Percentiles rank a stretch among this genome's conserved stretches.
Evolutionary conservation across 2,888 invertebrate species (phyloP).

Genomic region (Cynaeus angustus): DNA sequence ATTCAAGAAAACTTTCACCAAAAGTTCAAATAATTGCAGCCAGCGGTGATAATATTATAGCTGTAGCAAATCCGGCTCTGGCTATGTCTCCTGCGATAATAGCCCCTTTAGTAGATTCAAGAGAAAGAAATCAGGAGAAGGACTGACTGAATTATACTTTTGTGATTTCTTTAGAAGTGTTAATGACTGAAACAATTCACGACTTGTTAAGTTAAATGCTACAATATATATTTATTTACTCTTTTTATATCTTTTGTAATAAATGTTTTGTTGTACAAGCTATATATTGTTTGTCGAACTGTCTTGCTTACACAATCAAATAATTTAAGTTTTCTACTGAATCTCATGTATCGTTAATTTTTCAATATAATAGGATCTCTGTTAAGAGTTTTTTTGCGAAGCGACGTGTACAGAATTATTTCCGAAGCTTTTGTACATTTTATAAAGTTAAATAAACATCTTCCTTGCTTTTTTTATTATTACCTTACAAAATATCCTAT

Average conservation of each 20-base stretch:
- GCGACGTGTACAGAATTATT: too few relatives aligned
- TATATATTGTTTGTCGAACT: constrained; percentile 8
- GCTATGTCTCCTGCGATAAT: constrained; percentile 75
- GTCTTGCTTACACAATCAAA: constrained; percentile 13
- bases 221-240: constrained; percentile 40
- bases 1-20: constrained; percentile 66
- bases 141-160: constrained; percentile 40
- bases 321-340: constrained; percentile 20
- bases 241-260: constrained; percentile 34
- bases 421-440: too few relatives aligned
- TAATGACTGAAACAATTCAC: constrained; percentile 43
- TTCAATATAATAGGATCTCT: constrained; percentile 29
- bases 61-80: constrained; percentile 90
- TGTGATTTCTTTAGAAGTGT: constrained; percentile 49
- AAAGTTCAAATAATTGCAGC: constrained; percentile 86
- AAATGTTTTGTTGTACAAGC: constrained; percentile 34
- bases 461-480: too few relatives aligned
- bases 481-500: too few relatives aligned
- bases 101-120: constrained; percentile 51
- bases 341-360: constrained; percentile 27
- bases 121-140: constrained; percentile 40
- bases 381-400: constrained; percentile 12
- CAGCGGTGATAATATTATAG: constrained; percentile 90
- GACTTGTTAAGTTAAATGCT: constrained; percentile 39
- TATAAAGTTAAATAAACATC: too few relatives aligned